Percentiles rank a stretch among this genome's conserved stretches.
These are phyloP conservation scores for Ganaspis sp. DNA, from an alignment of 1,140 invertebrate species.

Conservation along the genomic window DNA sequence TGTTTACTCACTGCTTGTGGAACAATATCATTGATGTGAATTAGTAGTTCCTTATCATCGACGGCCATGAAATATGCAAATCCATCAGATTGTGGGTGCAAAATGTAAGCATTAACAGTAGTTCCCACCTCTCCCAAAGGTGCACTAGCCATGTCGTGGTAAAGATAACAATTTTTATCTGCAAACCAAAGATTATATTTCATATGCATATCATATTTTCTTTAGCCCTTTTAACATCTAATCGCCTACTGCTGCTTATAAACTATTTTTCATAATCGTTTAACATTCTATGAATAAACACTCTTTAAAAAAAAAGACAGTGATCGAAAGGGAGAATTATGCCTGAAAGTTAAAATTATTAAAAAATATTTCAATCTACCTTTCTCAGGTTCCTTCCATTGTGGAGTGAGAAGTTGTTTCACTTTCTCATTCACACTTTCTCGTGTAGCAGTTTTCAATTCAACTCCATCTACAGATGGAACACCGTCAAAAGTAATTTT, in stretches of 20 bases:
- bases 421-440: conserved; percentile 62
- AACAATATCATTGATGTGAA: conserved; percentile 55
- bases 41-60: conserved; percentile 51
- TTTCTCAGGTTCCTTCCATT: conserved; percentile 45
- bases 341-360: conserved; percentile 21
- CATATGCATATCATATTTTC: too few relatives aligned
- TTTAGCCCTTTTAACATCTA: too few relatives aligned
- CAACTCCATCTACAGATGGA: conserved; percentile 56
- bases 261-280: too few relatives aligned
- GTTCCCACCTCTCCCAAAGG: conserved; percentile 63
- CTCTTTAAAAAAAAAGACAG: too few relatives aligned
- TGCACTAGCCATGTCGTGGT: conserved; percentile 44
- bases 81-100: conserved; percentile 34
- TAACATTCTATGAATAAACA: too few relatives aligned
- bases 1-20: conserved; percentile 50
- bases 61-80: conserved; percentile 49
- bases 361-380: conserved; percentile 36
- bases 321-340: too few relatives aligned
- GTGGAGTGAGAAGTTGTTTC: conserved; percentile 57
- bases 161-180: conserved; percentile 56
- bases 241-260: too few relatives aligned
- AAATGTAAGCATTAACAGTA: conserved; percentile 42
- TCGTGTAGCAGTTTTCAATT: conserved; percentile 46
- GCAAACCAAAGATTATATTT: conserved; percentile 36
- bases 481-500: conserved; percentile 53